A percentile compares a stretch with the other conserved stretches of the same genome.
phyloP scores from a whole-genome alignment of 2,113 vertebrate species.

The Gasterosteus aculeatus region DNA sequence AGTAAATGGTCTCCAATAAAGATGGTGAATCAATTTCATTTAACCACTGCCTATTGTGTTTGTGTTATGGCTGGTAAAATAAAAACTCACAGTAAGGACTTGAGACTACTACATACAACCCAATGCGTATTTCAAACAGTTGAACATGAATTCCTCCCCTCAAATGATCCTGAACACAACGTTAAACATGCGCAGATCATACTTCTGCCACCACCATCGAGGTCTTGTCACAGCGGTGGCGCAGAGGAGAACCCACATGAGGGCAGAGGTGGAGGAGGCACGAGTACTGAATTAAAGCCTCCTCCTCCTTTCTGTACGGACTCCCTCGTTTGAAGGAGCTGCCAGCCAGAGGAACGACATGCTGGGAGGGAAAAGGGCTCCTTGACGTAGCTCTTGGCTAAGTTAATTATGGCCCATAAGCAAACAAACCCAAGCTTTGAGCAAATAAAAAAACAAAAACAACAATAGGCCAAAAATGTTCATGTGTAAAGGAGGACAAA shows the following conservation, averaged over 20 bases:
- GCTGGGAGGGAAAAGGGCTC: slow-evolving; percentile 56
- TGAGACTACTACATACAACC: slow-evolving; percentile 46
- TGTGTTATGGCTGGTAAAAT: slow-evolving; percentile 45
- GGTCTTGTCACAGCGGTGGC: slow-evolving; percentile 25
- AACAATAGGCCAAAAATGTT: slow-evolving; percentile 30
- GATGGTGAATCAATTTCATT: slow-evolving; percentile 12
- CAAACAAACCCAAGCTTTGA: slow-evolving; percentile 7
- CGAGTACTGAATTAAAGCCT: slow-evolving; percentile 51
- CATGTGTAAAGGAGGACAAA: slow-evolving; percentile 11
- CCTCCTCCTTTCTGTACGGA: slow-evolving; percentile 25
- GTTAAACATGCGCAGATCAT: slow-evolving; percentile 11
- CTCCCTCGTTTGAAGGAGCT: slow-evolving; percentile 36
- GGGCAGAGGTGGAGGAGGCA: slow-evolving; percentile 56
- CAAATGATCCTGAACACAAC: slow-evolving; percentile 30
- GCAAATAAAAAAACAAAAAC: neutral
- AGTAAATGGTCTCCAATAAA: slow-evolving; percentile 12
- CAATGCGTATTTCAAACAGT: slow-evolving; percentile 37
- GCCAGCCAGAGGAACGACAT: slow-evolving; percentile 52
- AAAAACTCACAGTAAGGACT: slow-evolving; percentile 39
- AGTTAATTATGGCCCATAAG: slow-evolving; percentile 26
- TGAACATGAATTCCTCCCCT: slow-evolving; percentile 18
- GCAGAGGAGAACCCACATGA: slow-evolving; percentile 54
- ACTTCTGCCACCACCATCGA: slow-evolving; percentile 17
- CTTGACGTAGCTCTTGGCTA: slow-evolving; percentile 42
- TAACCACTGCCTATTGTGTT: slow-evolving; percentile 20